Evolutionary conservation across 2,797 vertebrate species (phyloP), one percentile per base, ranked within the genome.

Genomic region (Silurus aristotelis): DNA sequence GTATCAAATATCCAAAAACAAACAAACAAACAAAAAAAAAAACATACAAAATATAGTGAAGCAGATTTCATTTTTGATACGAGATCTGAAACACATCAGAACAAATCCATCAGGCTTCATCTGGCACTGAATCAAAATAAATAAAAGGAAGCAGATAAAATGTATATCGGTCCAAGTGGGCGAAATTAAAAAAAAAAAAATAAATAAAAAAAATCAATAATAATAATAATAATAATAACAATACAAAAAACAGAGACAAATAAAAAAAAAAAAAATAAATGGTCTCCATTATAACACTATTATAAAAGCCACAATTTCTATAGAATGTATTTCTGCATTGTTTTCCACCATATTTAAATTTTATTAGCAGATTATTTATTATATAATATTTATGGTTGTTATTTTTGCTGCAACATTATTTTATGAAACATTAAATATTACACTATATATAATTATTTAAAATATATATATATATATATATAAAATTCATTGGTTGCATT

Each of bases 61-160:
- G 20, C 19, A 55, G 31, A 25, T 43, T 78, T 61, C 22, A 8
- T 22, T 13, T 38, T 80, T 80, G 12, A 58, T 43, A 5, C 76
- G 12, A 80, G 22, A 48, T 25, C 38, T 80, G 78, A 60, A 80
- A 80, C 38, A 25, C 22, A 17, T 46, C 15, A 46, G 22, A 25
- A 63, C 76, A 63, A 79, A 79, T 48, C 20, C 60, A 48, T 46
- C 77, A 63, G 38, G 43, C 78, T 66, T 60, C 78, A 27, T 80
- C 78, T 80, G 78, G 48, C 78, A 64, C 78, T 10, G 14, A 64
- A 64, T 66, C 1, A 10, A 52, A 52, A 52, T 66, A n/a, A 66
- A 19, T 5, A 64, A 52, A 9, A 52, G 6, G 13, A 3, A 75
- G 46, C 25, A 9, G 73, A 20, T 48, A 10, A 52, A 66, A 80